Evolutionary conservation across 1,140 invertebrate genomes (phyloP).

Genomic region (Heliconius hermathena): DNA sequence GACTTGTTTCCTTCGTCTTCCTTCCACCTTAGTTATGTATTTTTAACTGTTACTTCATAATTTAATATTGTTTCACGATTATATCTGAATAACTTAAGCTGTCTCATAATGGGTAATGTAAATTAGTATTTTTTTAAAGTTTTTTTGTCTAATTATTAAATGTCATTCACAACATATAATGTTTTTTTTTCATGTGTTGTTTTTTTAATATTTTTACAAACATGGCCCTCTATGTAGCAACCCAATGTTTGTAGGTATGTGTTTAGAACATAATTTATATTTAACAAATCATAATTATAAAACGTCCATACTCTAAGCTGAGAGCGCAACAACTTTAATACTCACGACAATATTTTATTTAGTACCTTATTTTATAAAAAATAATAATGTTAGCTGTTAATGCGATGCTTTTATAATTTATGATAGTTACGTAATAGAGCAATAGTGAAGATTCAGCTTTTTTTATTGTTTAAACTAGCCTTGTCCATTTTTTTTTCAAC

Average conservation of each 20-base stretch:
- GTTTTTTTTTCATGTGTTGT: background rate
- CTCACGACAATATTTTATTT: slow-evolving; percentile 40
- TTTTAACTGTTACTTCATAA: slow-evolving; percentile 14
- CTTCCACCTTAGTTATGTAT: slow-evolving; percentile 22
- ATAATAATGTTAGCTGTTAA: slow-evolving; percentile 40
- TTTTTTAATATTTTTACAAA: background rate
- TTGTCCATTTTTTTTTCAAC: slow-evolving; percentile 20
- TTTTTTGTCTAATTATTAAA: too few species aligned
- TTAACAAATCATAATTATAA: background rate
- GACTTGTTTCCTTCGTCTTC: slow-evolving; percentile 38
- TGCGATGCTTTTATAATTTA: slow-evolving; percentile 41
- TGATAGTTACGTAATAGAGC: slow-evolving; percentile 39
- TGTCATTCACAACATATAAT: background rate
- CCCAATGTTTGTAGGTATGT: slow-evolving; percentile 9
- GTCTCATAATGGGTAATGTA: background rate
- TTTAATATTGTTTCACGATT: background rate
- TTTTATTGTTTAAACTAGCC: slow-evolving; percentile 17
- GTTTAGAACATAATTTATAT: background rate
- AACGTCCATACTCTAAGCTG: slow-evolving; percentile 5
- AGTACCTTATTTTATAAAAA: slow-evolving; percentile 36
- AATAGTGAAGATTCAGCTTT: slow-evolving; percentile 29
- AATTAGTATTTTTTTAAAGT: background rate
- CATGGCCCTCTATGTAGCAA: background rate
- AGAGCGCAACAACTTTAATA: slow-evolving; percentile 24
- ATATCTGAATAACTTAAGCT: background rate